A percentile compares a stretch with the other conserved stretches of the same genome.
Evolutionary conservation across 1,140 invertebrate genomes (phyloP).

Genomic region (Aphidius gifuensis): DNA sequence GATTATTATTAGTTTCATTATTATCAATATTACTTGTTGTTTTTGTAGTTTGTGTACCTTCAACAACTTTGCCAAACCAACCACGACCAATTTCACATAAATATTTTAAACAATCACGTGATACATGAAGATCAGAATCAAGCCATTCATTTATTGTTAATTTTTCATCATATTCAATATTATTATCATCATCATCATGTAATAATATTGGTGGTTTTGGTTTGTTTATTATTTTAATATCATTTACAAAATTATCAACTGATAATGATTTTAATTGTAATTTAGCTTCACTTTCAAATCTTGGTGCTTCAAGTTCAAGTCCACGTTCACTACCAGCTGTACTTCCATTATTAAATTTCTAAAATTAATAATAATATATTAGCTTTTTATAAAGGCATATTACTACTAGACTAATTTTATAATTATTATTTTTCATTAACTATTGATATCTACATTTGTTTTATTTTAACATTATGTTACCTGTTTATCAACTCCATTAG

Average conservation of each 20-base stretch:
- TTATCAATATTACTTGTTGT: slow-evolving; percentile 34
- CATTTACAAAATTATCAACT: slow-evolving; percentile 42
- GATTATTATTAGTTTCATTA: slow-evolving; percentile 31
- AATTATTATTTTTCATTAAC: no score
- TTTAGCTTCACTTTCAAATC: slow-evolving; percentile 33
- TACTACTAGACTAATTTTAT: not conserved
- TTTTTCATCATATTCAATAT: slow-evolving; percentile 31
- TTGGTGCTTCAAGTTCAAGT: slow-evolving; percentile 46
- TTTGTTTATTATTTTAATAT: slow-evolving; percentile 31
- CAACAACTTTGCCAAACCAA: slow-evolving; percentile 81
- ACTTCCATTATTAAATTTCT: slow-evolving; percentile 52
- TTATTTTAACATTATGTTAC: slow-evolving; percentile 23
- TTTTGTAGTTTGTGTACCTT: slow-evolving; percentile 53
- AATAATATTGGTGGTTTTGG: slow-evolving; percentile 43
- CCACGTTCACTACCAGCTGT: slow-evolving; percentile 36
- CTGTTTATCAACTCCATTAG: slow-evolving; percentile 40
- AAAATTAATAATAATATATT: slow-evolving; percentile 17
- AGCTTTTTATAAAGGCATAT: no score
- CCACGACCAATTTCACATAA: slow-evolving; percentile 78
- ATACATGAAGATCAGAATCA: slow-evolving; percentile 66
- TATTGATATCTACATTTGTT: no score
- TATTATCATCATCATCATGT: slow-evolving; percentile 29
- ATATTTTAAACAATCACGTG: slow-evolving; percentile 76
- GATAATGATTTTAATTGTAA: slow-evolving; percentile 48
- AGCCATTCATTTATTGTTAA: slow-evolving; percentile 46